Base-by-base conservation (phyloP, 2,888 invertebrate genomes). In the Stenurella melanura region DNA sequence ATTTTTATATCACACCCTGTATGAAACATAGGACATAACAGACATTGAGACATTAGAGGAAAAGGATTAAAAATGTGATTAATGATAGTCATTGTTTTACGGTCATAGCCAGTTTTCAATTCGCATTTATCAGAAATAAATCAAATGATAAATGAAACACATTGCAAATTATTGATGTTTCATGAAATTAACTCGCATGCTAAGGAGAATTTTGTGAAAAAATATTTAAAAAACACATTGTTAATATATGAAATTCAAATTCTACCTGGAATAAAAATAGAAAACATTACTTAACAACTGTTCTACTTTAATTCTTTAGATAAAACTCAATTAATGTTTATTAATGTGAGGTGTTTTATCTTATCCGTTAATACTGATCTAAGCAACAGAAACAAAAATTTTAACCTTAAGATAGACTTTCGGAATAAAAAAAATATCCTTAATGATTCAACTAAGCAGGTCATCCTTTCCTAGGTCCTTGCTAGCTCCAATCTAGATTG, bases 111-210 rank as follows among this genome's bases (percentile, higher is more conserved):
- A 69, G 38, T 18, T 69, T 34, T 30, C 69, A 69, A 50, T 57
- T 69, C 18, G 15, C 17, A 57, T 69, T 69, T 69, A 34, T 10
- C 69, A 69, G 30, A 69, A 63, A 63, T 63, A 63, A 34, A 63
- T 63, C 30, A 63, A 21, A 26, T 60, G 38, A 63, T 38, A 63
- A 63, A 63, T 63, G 34, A 38, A 38, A n/a, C 18, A 61, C 42
- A 42, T 42, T 42, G 42, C 12, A 15, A 42, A 42, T 42, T 42
- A 42, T 42, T 42, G 42, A 42, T 42, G 12, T 42, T 42, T 42
- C 12, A 42, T 42, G 42, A 42, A 42, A 42, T 42, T 42, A 15
- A 42, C 42, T 42, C 42, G 12, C 1, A 42, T 42, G 42, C 42
- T 42, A 42, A 42, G 42, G 10, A 42, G 42, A 11, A 42, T 42